phyloP scores from a whole-genome alignment of 2,797 vertebrate genomes.

The Enoplosus armatus region DNA sequence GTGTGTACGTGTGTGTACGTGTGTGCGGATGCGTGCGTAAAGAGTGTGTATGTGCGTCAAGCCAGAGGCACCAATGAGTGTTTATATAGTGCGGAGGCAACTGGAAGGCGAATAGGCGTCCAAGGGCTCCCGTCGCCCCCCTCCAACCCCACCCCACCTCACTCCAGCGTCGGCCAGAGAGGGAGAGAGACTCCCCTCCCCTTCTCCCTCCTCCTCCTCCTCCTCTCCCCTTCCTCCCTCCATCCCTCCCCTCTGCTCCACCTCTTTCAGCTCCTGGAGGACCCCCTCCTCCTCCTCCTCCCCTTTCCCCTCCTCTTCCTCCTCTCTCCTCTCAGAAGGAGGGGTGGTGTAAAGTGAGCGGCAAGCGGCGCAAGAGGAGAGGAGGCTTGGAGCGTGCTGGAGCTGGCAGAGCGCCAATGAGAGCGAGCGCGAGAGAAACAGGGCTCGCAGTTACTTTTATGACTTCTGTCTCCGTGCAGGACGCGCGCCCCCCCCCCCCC shows the following conservation, averaged over 20 bases:
- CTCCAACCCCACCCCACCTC: constrained; percentile 76
- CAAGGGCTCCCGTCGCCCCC: constrained; percentile 80
- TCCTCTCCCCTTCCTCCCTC: constrained; percentile 31
- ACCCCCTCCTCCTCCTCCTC: constrained; percentile 7
- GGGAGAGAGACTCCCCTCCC: constrained; percentile 64
- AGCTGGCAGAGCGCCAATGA: constrained; percentile 80
- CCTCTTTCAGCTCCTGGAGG: constrained; percentile 78
- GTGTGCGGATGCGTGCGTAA: constrained; percentile 52
- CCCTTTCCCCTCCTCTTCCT: background rate
- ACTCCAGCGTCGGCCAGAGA: constrained; percentile 51
- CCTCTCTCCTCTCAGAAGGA: constrained; percentile 62
- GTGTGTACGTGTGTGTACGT: constrained; percentile 63
- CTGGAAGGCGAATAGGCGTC: constrained; percentile 88
- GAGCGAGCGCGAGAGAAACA: constrained; percentile 12
- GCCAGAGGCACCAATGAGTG: constrained; percentile 88
- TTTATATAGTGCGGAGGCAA: constrained; percentile 97
- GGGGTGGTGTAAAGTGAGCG: constrained; percentile 86
- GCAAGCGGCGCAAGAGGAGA: constrained; percentile 77
- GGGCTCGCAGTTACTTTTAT: constrained; percentile 56
- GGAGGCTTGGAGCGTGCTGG: constrained; percentile 89
- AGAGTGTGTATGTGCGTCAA: constrained; percentile 76
- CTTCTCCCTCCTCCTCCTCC: constrained; percentile 24
- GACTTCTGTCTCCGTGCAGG: constrained; percentile 65
- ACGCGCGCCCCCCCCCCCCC: constrained; percentile 52
- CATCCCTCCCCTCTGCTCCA: constrained; percentile 67